Evolutionary conservation across 53 echinoderm and acorn worm species (phyloP).

Genomic region (Arbacia lixula): DNA sequence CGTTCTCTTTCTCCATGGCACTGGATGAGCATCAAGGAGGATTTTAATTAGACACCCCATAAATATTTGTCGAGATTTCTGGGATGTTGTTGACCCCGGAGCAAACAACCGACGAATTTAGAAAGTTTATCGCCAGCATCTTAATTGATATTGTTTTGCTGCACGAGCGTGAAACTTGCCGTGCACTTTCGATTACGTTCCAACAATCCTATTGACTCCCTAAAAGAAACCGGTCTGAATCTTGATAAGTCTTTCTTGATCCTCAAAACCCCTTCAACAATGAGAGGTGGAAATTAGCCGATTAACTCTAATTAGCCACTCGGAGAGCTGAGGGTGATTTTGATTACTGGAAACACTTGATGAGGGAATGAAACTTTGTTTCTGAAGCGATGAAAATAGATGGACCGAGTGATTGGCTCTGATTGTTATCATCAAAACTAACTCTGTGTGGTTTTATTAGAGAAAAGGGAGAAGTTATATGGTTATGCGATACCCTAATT

Average conservation of each 20-base stretch:
- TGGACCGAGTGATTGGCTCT: conserved; percentile 17
- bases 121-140: conserved; percentile 16
- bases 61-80: conserved; percentile 24
- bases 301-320: conserved; percentile 30
- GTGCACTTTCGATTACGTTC: conserved; percentile 50
- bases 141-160: conserved; percentile 16
- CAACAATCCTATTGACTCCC: too few species aligned
- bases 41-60: conserved; percentile 11
- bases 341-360: conserved; percentile 17
- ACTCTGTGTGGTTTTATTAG: too few species aligned
- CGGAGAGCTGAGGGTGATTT: background rate
- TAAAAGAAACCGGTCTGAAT: too few species aligned
- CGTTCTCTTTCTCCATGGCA: conserved; percentile 3
- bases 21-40: conserved; percentile 18
- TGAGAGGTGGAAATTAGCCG: conserved; percentile 44
- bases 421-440: background rate
- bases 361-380: conserved; percentile 28
- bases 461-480: too few species aligned
- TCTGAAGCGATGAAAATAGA: conserved; percentile 28
- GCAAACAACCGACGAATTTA: conserved; percentile 22
- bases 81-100: conserved; percentile 24
- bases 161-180: conserved; percentile 35
- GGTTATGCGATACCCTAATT: too few species aligned
- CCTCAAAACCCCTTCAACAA: conserved; percentile 1
- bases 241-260: too few species aligned